Base-by-base conservation (phyloP, 2,888 invertebrate genomes). In the Hydriomena furcata region DNA sequence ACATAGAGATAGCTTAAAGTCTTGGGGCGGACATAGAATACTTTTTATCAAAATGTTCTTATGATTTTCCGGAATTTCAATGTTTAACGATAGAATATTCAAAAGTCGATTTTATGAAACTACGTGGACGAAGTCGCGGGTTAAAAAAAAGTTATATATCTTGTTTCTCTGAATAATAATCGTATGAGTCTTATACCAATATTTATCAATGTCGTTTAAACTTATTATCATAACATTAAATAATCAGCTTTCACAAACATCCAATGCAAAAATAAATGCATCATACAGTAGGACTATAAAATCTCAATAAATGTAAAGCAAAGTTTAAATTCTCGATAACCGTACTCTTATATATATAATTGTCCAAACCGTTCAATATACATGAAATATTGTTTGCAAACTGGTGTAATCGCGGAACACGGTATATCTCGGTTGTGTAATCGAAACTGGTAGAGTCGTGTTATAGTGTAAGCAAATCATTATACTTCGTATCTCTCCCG, bases 351-450 rank as follows among this genome's bases (percentile, higher is more conserved):
- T n/a, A n/a, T n/a, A n/a, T 34, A 47, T 25, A 55, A 55, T 51
- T 28, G 46, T 6, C 32, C 21, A 23, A 23, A 35, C 23, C 47
- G 37, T 57, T 59, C 35, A 51, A 57, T 55, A 52, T 53, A 57
- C 57, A 57, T 57, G 47, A 58, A 58, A 52, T 49, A 55, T 59
- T 61, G 59, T 59, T 61, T 55, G 52, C 56, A 45, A 38, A 52
- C 52, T 46, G 27, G 55, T 48, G 58, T 56, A 55, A 61, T 53
- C 55, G 44, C 55, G 52, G 53, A 61, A 58, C 54, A 41, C 47
- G 41, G 52, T 61, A 51, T 56, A 40, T 49, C 41, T 43, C 46
- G 20, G 12, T 59, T 61, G 47, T 41, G 21, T 56, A 51, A 61
- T 10, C 12, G 11, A 44, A 54, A 55, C 54, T 46, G 46, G 55